These are phyloP conservation scores for Macrosiphum euphorbiae DNA, from an alignment of 2,888 invertebrate genomes.

Conservation along the genomic window DNA sequence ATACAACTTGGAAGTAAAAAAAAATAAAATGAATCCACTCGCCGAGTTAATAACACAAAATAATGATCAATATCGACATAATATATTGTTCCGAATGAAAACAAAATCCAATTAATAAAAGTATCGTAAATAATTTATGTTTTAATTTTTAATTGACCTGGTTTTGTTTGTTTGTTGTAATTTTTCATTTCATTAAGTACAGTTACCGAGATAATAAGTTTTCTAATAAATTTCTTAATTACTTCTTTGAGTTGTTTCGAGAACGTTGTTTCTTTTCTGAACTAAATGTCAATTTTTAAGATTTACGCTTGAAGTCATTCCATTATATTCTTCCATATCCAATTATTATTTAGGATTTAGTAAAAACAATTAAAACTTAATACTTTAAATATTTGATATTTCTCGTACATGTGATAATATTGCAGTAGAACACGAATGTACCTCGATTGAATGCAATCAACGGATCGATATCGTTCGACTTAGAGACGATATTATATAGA, in stretches of 20 bases:
- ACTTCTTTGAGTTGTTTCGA: conserved; percentile 42
- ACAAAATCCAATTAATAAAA: conserved; percentile 56
- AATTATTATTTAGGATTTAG: background rate
- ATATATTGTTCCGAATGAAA: conserved; percentile 42
- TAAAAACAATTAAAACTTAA: conserved; percentile 13
- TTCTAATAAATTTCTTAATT: conserved; percentile 64
- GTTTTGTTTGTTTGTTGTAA: conserved; percentile 48
- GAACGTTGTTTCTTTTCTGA: conserved; percentile 26
- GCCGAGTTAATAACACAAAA: conserved; percentile 42
- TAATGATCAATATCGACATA: conserved; percentile 53
- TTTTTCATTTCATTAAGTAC: conserved; percentile 63
- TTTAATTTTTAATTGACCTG: conserved; percentile 58
- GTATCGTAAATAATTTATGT: conserved; percentile 60
- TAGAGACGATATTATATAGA: background rate
- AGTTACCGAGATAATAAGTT: conserved; percentile 60
- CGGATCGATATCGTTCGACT: background rate
- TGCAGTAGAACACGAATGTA: background rate
- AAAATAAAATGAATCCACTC: conserved; percentile 25
- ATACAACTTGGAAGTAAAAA: background rate
- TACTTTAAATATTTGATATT: background rate
- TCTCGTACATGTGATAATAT: background rate
- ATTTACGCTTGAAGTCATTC: conserved; percentile 14
- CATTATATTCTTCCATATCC: background rate
- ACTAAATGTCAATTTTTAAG: conserved; percentile 53
- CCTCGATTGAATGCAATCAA: background rate